A percentile compares a stretch with the other conserved stretches of the same genome.
phyloP scores from a whole-genome alignment of 2,888 invertebrate genomes.

The Lithodes maja region DNA sequence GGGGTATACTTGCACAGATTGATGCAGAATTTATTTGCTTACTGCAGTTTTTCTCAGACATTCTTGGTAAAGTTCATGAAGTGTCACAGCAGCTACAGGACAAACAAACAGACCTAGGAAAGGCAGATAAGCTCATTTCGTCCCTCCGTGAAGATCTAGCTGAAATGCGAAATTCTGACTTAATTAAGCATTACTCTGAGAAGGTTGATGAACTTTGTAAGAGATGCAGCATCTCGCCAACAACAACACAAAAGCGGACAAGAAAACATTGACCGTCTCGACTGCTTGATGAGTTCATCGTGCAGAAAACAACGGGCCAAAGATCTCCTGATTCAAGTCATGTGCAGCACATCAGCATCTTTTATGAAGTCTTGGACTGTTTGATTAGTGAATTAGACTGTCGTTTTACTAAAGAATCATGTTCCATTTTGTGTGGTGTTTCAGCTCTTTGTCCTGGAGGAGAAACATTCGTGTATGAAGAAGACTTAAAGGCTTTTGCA shows the following conservation, averaged over 20 bases:
- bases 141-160: constrained; percentile 18
- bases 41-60: constrained; percentile 12
- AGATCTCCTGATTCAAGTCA: neutral
- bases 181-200: constrained; percentile 17
- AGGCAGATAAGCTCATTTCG: neutral
- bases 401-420: neutral
- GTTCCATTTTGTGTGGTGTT: neutral
- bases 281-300: constrained; percentile 1
- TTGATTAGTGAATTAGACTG: constrained; percentile 7
- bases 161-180: constrained; percentile 15
- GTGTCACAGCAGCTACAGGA: no score
- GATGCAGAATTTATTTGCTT: constrained; percentile 36
- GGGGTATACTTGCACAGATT: constrained; percentile 24
- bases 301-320: neutral
- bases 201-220: constrained; percentile 6
- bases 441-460: constrained; percentile 23
- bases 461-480: constrained; percentile 13
- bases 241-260: neutral
- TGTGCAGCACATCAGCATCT: constrained; percentile 13
- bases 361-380: neutral
- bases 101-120: constrained; percentile 1
- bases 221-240: constrained; percentile 15
- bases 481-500: constrained; percentile 20
- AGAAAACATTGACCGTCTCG: constrained; percentile 2
- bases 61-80: no score